These are phyloP conservation scores for Megaceryle torquata DNA, from an alignment of 2,113 vertebrate species.

Conservation along the genomic window DNA sequence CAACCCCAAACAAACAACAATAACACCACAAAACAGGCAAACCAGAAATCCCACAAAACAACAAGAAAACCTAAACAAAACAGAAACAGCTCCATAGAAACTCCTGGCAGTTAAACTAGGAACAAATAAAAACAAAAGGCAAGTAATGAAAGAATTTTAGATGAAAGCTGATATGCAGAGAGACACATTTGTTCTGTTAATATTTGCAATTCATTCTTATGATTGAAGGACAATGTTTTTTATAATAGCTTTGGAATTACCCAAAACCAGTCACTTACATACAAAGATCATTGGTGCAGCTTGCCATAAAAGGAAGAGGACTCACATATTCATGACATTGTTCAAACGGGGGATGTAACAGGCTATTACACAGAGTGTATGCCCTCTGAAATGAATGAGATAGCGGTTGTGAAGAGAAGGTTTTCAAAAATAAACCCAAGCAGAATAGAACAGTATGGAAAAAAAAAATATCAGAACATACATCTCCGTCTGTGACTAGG, in stretches of 20 bases:
- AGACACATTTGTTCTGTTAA: neutral
- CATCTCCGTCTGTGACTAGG: neutral
- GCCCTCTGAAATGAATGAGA: conserved; percentile 74
- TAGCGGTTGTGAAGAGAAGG: neutral
- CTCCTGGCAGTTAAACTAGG: neutral
- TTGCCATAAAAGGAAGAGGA: conserved; percentile 89
- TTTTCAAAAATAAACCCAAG: neutral
- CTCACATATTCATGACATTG: conserved; percentile 91
- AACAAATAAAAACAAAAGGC: neutral
- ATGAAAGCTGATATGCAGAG: neutral
- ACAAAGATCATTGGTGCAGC: conserved; percentile 94
- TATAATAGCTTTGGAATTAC: neutral
- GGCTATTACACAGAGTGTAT: conserved; percentile 76
- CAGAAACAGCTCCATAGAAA: neutral
- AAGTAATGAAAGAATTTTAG: neutral
- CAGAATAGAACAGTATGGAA: neutral
- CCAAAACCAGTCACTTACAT: conserved; percentile 79
- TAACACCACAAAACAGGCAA: no score
- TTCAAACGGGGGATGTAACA: conserved; percentile 84
- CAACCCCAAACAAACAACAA: neutral
- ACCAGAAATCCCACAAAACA: no score
- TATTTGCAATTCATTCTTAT: neutral
- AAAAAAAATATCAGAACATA: neutral
- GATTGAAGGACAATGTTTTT: rapidly evolving
- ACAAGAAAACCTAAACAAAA: neutral